phyloP scores from a whole-genome alignment of 1,140 invertebrate genomes.

The Drosophila sturtevanti region DNA sequence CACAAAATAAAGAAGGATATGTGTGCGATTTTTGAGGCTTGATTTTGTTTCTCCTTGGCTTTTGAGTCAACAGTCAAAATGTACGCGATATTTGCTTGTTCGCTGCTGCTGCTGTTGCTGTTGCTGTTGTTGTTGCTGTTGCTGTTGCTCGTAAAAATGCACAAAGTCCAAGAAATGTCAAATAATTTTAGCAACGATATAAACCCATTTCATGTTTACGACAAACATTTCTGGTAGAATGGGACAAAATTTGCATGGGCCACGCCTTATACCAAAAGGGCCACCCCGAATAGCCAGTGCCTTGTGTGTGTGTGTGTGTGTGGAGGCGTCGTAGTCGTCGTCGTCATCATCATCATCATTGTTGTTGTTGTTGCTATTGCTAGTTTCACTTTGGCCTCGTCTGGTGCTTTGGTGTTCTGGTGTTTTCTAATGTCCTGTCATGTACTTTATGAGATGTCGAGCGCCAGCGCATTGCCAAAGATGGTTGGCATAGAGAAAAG shows the following conservation, averaged over 20 bases:
- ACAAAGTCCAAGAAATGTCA: conserved; percentile 81
- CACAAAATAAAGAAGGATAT: not conserved
- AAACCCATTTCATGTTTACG: conserved; percentile 82
- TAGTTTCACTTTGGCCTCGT: conserved; percentile 19
- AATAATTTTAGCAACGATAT: conserved; percentile 82
- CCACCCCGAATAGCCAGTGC: not conserved
- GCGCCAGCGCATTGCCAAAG: conserved; percentile 77
- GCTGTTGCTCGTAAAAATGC: conserved; percentile 76
- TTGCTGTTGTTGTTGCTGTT: conserved; percentile 24
- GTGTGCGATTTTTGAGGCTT: not conserved
- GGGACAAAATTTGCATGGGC: conserved; percentile 63
- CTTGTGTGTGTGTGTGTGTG: conserved; percentile 31
- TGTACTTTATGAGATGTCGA: conserved; percentile 82
- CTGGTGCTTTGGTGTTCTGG: conserved; percentile 50
- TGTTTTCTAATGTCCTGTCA: conserved; percentile 81
- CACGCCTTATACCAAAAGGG: conserved; percentile 16
- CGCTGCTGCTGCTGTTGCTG: conserved; percentile 17
- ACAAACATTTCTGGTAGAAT: conserved; percentile 50
- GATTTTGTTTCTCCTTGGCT: no score
- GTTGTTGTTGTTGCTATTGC: conserved; percentile 16
- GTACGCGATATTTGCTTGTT: conserved; percentile 21
- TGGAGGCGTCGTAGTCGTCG: conserved; percentile 58
- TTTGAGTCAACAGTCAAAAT: conserved; percentile 61
- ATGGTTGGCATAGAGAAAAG: conserved; percentile 40
- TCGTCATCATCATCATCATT: conserved; percentile 29